Evolutionary conservation across 2,888 invertebrate species (phyloP).

Genomic region (Apodemia zela): DNA sequence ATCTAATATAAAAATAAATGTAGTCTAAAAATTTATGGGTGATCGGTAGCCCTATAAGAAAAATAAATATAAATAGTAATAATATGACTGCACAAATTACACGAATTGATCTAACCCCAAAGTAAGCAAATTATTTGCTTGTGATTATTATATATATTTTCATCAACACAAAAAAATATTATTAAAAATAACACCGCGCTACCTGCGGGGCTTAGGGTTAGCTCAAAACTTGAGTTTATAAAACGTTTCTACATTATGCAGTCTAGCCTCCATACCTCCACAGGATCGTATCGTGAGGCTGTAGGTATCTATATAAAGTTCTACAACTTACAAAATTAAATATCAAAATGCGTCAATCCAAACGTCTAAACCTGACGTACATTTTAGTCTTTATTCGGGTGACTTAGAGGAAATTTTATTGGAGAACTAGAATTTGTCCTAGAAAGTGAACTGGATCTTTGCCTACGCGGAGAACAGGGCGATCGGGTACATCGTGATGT

Average conservation of each 20-base stretch:
- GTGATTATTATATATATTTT: no score
- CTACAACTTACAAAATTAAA: background rate
- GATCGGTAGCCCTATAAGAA: no score
- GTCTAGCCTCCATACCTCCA: background rate
- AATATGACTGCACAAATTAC: no score
- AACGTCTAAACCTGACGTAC: background rate
- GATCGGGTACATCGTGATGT: conserved; percentile 35
- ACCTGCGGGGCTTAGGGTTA: background rate
- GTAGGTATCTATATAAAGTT: background rate
- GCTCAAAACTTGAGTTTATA: background rate
- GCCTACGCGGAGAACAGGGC: conserved; percentile 39
- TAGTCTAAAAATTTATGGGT: no score
- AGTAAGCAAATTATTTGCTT: no score
- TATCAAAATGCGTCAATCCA: no score
- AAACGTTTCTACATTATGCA: background rate
- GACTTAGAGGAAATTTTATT: conserved; percentile 45
- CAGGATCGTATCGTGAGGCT: background rate
- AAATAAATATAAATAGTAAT: background rate
- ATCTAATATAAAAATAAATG: no score
- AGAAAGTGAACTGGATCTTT: conserved; percentile 57
- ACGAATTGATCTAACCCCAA: no score
- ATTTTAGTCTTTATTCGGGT: conserved; percentile 2
- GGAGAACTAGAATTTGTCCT: conserved; percentile 49
- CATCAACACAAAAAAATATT: background rate
- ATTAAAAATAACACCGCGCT: background rate